Percentiles rank a stretch among this genome's conserved stretches.
Conservation (phyloP, 2,888 invertebrate species). For the Ichneumoninae sp. region DNA sequence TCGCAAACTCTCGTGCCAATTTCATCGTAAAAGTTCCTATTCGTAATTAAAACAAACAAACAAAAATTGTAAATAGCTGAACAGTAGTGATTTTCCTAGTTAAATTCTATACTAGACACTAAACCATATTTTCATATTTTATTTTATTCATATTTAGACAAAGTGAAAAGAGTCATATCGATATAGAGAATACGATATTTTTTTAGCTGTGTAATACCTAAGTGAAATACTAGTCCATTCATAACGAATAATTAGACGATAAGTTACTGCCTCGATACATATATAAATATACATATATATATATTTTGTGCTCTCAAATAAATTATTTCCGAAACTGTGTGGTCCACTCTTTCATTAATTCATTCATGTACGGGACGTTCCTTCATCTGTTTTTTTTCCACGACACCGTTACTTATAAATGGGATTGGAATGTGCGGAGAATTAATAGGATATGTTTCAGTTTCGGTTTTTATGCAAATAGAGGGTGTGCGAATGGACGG, state of each 20-base stretch:
- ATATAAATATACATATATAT: constrained; percentile 52
- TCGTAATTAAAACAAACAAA: constrained; percentile 47
- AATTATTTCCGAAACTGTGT: constrained; percentile 67
- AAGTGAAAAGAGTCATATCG: constrained; percentile 47
- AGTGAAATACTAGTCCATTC: constrained; percentile 66
- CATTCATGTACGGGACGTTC: constrained; percentile 8
- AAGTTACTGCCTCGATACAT: constrained; percentile 54
- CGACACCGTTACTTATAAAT: constrained; percentile 52
- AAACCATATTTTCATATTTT: not conserved
- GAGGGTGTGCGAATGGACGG: constrained; percentile 55
- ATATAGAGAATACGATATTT: constrained; percentile 38
- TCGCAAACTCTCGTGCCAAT: constrained; percentile 23
- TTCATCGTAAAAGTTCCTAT: constrained; percentile 67
- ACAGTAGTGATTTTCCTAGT: constrained; percentile 3
- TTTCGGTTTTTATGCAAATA: constrained; percentile 67
- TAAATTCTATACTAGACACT: constrained; percentile 6
- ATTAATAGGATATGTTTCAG: constrained; percentile 60
- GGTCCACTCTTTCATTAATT: constrained; percentile 30
- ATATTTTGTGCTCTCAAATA: constrained; percentile 66
- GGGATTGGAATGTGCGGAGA: constrained; percentile 49
- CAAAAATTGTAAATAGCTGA: constrained; percentile 56
- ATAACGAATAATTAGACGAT: constrained; percentile 51
- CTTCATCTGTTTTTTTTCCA: constrained; percentile 9
- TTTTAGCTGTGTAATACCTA: constrained; percentile 46
- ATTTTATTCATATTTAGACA: constrained; percentile 11